These are phyloP conservation scores for Pimephales promelas DNA, from an alignment of 2,113 vertebrate genomes.

Conservation along the genomic window DNA sequence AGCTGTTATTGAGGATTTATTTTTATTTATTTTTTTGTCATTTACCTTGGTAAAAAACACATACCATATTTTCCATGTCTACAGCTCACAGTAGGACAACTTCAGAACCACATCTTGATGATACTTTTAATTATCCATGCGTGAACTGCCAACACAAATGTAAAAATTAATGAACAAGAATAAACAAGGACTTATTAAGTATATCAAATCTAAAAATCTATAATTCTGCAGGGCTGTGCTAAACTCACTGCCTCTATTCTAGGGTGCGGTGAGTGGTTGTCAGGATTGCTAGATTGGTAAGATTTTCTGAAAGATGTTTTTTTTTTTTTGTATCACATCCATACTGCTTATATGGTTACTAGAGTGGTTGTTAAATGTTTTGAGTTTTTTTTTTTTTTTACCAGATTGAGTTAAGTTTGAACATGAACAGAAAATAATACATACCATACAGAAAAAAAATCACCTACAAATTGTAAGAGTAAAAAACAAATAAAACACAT, in stretches of 20 bases:
- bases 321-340: too few relatives aligned
- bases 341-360: too few relatives aligned
- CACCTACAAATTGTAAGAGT: too few relatives aligned
- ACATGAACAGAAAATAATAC: too few relatives aligned
- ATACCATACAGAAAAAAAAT: too few relatives aligned
- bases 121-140: background rate
- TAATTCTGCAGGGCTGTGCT: background rate
- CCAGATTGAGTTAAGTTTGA: too few relatives aligned
- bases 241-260: background rate
- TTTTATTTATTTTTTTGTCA: background rate
- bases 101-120: conserved; percentile 21
- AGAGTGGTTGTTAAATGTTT: too few relatives aligned
- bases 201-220: background rate
- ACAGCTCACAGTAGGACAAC: background rate
- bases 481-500: too few relatives aligned
- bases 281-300: background rate
- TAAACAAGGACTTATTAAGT: background rate
- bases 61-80: conserved; percentile 35
- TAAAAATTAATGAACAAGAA: background rate
- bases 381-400: too few relatives aligned
- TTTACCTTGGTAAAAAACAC: background rate
- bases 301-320: background rate
- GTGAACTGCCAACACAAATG: background rate
- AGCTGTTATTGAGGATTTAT: background rate
- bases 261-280: background rate